phyloP scores from a whole-genome alignment of 2,797 vertebrate species.

The Chelidonichthys spinosus region DNA sequence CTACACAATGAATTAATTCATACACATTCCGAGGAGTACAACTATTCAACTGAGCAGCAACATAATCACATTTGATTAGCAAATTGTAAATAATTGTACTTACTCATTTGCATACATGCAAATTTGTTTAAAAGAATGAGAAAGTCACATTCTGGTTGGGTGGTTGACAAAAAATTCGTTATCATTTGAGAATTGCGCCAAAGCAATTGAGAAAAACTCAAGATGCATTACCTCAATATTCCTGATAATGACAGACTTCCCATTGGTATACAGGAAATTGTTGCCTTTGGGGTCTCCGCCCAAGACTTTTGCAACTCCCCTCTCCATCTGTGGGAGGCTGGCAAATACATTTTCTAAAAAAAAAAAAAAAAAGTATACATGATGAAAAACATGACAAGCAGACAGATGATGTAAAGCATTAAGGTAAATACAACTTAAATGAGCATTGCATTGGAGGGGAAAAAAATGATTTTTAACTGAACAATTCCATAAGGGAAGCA shows the following conservation, averaged over 20 bases:
- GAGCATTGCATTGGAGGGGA: neutral
- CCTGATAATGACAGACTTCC: slow-evolving; percentile 95
- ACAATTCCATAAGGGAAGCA: neutral
- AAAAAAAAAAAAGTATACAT: slow-evolving; percentile 13
- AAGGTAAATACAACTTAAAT: neutral
- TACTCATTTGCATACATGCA: neutral
- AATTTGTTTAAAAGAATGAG: neutral
- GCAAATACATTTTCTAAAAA: slow-evolving; percentile 91
- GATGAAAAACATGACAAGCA: neutral
- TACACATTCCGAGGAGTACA: too few relatives aligned
- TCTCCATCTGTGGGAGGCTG: slow-evolving; percentile 96
- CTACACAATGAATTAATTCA: too few relatives aligned
- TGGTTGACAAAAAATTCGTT: too few relatives aligned
- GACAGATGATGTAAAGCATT: neutral
- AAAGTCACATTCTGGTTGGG: too few relatives aligned
- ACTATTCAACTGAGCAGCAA: too few relatives aligned
- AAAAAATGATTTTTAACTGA: neutral
- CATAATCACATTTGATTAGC: too few relatives aligned
- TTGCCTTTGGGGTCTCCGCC: slow-evolving; percentile 95
- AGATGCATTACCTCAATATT: slow-evolving; percentile 90
- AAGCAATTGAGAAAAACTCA: too few relatives aligned
- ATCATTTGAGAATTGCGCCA: too few relatives aligned
- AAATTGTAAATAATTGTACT: too few relatives aligned
- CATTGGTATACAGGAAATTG: slow-evolving; percentile 97
- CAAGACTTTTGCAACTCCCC: slow-evolving; percentile 94